These are phyloP conservation scores for Aplochiton taeniatus DNA, from an alignment of 2,797 vertebrate genomes.

Conservation along the genomic window DNA sequence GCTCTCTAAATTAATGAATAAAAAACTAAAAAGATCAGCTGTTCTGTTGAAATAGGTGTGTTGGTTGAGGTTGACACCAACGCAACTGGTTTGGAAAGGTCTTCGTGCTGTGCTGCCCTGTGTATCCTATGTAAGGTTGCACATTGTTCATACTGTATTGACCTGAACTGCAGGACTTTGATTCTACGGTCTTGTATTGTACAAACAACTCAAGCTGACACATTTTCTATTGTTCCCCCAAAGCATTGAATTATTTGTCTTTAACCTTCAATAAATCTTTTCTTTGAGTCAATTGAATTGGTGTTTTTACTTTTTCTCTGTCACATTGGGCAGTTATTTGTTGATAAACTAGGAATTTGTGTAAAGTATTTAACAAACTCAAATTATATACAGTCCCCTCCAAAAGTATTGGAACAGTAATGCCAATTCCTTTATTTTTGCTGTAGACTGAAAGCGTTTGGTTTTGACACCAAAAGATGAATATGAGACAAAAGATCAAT, in stretches of 20 bases:
- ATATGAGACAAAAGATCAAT: too few relatives aligned
- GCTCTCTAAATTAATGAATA: neutral
- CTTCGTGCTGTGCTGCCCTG: conserved; percentile 32
- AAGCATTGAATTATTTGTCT: conserved; percentile 55
- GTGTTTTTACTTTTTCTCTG: neutral
- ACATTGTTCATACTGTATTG: conserved; percentile 54
- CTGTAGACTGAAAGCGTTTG: too few relatives aligned
- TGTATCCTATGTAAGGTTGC: conserved; percentile 32
- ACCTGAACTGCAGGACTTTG: conserved; percentile 40
- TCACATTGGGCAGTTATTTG: neutral
- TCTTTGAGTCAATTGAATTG: conserved; percentile 48
- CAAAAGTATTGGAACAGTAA: too few relatives aligned
- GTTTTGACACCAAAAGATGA: too few relatives aligned
- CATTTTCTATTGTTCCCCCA: conserved; percentile 59
- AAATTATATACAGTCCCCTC: too few relatives aligned
- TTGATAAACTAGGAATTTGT: neutral
- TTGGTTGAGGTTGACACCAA: conserved; percentile 25
- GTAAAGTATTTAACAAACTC: too few relatives aligned
- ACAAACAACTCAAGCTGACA: conserved; percentile 34
- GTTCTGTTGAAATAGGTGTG: conserved; percentile 8
- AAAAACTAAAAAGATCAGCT: neutral
- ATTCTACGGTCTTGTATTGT: conserved; percentile 25
- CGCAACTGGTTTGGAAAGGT: conserved; percentile 19
- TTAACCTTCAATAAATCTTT: conserved; percentile 71
- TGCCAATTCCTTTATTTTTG: too few relatives aligned